phyloP scores from a whole-genome alignment of 1,140 invertebrate genomes.

The Cataglyphis hispanica region DNA sequence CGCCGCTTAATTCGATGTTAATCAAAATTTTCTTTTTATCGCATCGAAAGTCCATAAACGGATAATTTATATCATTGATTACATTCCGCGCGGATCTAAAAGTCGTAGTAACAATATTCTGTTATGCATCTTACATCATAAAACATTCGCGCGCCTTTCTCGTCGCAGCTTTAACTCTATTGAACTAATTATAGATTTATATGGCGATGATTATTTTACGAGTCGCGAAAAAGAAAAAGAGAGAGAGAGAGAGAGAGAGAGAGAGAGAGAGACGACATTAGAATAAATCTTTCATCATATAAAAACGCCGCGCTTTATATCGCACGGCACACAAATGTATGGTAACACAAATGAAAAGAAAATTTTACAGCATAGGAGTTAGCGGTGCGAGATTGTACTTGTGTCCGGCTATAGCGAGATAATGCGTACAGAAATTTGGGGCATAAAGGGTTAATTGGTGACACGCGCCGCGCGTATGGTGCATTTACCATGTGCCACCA shows the following conservation, averaged over 20 bases:
- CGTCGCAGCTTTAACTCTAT: neutral
- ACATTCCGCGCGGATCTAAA: neutral
- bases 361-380: constrained; percentile 27
- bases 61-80: constrained; percentile 12
- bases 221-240: no score
- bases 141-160: neutral
- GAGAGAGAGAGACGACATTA: neutral
- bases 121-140: neutral
- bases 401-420: constrained; percentile 20
- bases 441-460: constrained; percentile 69
- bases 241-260: no score
- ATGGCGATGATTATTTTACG: neutral
- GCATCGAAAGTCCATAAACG: neutral
- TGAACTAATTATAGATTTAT: neutral
- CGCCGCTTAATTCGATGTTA: neutral
- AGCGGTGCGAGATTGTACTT: constrained; percentile 20
- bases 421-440: constrained; percentile 49
- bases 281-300: constrained; percentile 9
- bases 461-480: constrained; percentile 54
- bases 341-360: constrained; percentile 11
- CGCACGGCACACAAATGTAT: neutral
- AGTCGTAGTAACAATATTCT: neutral
- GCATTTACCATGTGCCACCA: constrained; percentile 42
- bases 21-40: constrained; percentile 44
- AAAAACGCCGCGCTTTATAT: neutral